Base-by-base conservation (phyloP, 1,140 invertebrate genomes). In the Zaprionus davidi region DNA sequence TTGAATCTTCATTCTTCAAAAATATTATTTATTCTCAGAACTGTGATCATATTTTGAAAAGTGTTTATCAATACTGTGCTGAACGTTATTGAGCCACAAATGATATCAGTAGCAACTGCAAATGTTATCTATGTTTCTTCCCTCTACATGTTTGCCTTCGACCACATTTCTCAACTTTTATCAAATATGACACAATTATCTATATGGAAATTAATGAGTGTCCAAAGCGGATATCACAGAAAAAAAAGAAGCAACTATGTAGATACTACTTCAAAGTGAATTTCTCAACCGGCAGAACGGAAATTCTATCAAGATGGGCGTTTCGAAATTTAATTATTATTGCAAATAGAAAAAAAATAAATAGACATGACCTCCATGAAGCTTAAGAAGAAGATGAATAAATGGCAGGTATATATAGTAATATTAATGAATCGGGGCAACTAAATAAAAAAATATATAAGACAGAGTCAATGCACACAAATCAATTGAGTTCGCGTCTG, bases 151-250 rank as follows among this genome's bases (percentile, higher is more conserved):
- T 41, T 15, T 15, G 15, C 38, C 41, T 44, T n/a, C 41, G 7
- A 55, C 56, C 46, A 68, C 56, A 76, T 73, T 76, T 82, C 71
- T 79, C 46, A 72, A 85, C 53, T 59, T 75, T 64, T 24, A 46
- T 46, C 55, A 51, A 13, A 51, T 51, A 24, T 51, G 53, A 57
- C 66, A 73, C 53, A n/a, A 46, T 76, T 85, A 85, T 87, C 83
- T 86, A 62, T 57, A 63, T 79, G 66, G 58, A 85, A 85, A 87
- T 87, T 72, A 79, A 87, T 82, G 83, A 87, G 66, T 79, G 72
- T 79, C 66, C 28, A n/a, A 74, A 56, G 76, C 79, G 82, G 83
- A 86, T 82, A 87, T 83, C 46, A 56, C 34, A 65, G 77, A 59
- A 73, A 79, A 53, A 36, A 46, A 49, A 12, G 15, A 13, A 11